A percentile compares a stretch with the other conserved stretches of the same genome.
Evolutionary conservation across 1,140 invertebrate species (phyloP).

Genomic region (Aphis gossypii): DNA sequence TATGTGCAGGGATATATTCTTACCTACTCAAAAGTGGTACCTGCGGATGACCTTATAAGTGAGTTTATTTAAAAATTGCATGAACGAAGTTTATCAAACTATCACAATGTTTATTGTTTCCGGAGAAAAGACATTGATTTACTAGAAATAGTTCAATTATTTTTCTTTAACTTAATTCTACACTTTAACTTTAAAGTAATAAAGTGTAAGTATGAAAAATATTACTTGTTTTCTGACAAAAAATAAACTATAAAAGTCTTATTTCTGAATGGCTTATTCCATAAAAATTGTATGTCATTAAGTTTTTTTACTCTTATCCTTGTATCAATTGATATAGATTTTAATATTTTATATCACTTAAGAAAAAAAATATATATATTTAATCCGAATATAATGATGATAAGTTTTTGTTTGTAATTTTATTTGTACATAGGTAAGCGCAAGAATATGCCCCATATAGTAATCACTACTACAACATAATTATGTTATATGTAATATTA

Average conservation of each 20-base stretch:
- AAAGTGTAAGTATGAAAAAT: background rate
- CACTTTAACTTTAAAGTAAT: background rate
- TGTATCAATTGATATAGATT: too few relatives aligned
- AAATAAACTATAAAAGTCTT: too few relatives aligned
- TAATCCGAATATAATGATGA: background rate
- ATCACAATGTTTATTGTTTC: background rate
- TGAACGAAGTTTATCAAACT: background rate
- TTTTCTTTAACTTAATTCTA: background rate
- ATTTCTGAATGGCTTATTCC: too few relatives aligned
- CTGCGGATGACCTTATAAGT: conserved; percentile 32
- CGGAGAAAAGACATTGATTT: background rate
- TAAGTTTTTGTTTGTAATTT: background rate
- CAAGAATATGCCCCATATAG: background rate
- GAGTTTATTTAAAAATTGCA: background rate
- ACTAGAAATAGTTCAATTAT: background rate
- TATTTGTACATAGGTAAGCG: too few relatives aligned
- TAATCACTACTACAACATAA: background rate
- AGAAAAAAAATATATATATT: too few relatives aligned
- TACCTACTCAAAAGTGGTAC: conserved; percentile 45
- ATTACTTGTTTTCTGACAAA: background rate
- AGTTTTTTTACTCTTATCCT: too few relatives aligned
- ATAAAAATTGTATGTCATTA: too few relatives aligned
- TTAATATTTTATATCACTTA: too few relatives aligned
- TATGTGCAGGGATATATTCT: conserved; percentile 45
- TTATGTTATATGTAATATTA: background rate